phyloP scores from a whole-genome alignment of 2,113 vertebrate genomes.

The Sinosuthora webbiana region DNA sequence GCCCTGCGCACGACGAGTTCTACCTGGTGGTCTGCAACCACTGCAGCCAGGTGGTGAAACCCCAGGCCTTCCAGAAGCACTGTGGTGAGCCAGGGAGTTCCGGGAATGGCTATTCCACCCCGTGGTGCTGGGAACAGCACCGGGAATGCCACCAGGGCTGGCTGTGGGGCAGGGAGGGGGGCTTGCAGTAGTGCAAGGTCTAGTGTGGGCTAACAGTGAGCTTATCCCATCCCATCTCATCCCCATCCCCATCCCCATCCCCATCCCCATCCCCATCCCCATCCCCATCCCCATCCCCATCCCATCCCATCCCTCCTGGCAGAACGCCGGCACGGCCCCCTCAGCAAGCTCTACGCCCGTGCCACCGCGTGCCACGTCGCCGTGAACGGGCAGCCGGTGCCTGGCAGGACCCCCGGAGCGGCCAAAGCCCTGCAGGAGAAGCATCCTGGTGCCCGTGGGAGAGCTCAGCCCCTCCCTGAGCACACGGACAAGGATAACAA shows the following conservation, averaged over 20 bases:
- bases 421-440: constrained; percentile 75
- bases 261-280: too few relatives aligned
- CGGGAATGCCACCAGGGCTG: background rate
- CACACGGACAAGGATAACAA: constrained; percentile 83
- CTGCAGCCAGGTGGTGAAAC: constrained; percentile 94
- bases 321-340: constrained; percentile 87
- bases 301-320: background rate
- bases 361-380: constrained; percentile 74
- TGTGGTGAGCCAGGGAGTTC: constrained; percentile 76
- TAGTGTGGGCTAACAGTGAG: background rate
- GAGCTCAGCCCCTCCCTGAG: constrained; percentile 75
- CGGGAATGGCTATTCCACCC: background rate
- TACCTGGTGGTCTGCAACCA: constrained; percentile 95
- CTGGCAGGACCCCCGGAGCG: constrained; percentile 54
- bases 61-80: constrained; percentile 94
- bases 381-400: constrained; percentile 53
- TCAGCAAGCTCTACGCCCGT: constrained; percentile 84
- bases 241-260: too few relatives aligned
- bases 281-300: too few relatives aligned
- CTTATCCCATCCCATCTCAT: background rate
- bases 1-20: constrained; percentile 91
- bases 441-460: constrained; percentile 60
- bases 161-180: background rate
- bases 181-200: rapidly evolving
- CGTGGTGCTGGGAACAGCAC: background rate